Conservation (phyloP, 2,888 invertebrate genomes). For the Pammene aurita region DNA sequence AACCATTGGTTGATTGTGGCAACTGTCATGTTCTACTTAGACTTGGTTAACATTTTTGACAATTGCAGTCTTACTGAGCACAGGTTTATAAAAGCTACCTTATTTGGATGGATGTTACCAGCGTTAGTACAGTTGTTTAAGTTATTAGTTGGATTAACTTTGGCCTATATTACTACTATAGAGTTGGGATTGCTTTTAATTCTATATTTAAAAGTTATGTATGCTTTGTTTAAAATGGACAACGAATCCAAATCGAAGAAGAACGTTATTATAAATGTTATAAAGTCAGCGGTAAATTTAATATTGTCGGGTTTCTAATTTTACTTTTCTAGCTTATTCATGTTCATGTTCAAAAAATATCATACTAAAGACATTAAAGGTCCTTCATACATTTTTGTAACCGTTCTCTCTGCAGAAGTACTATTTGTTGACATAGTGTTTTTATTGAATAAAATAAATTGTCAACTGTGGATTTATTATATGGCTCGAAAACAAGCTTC, state of each 20-base stretch:
- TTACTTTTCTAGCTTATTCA: conserved; percentile 13
- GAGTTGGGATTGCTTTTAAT: conserved; percentile 5
- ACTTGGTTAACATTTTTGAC: conserved; percentile 18
- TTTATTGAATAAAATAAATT: conserved; percentile 22
- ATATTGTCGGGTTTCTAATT: conserved; percentile 1
- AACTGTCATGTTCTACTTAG: conserved; percentile 15
- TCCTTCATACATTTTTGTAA: conserved; percentile 9
- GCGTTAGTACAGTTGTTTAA: neutral
- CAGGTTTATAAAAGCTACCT: conserved; percentile 7
- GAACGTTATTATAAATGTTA: neutral
- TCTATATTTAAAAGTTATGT: conserved; percentile 14
- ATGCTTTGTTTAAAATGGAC: conserved; percentile 16
- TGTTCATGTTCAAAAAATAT: conserved; percentile 12
- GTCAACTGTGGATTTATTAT: conserved; percentile 11
- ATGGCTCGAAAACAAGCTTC: conserved; percentile 1
- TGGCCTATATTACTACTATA: conserved; percentile 1
- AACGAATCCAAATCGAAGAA: neutral
- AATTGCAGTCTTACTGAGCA: conserved; percentile 10
- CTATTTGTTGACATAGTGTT: conserved; percentile 17
- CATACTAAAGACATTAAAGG: conserved; percentile 5
- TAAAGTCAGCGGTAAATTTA: conserved; percentile 8
- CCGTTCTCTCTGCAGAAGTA: neutral
- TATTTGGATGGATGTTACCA: conserved; percentile 10
- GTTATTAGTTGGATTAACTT: neutral
- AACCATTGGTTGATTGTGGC: conserved; percentile 21